These are phyloP conservation scores for Deroplatys truncata DNA, from an alignment of 2,888 invertebrate genomes.

Conservation along the genomic window DNA sequence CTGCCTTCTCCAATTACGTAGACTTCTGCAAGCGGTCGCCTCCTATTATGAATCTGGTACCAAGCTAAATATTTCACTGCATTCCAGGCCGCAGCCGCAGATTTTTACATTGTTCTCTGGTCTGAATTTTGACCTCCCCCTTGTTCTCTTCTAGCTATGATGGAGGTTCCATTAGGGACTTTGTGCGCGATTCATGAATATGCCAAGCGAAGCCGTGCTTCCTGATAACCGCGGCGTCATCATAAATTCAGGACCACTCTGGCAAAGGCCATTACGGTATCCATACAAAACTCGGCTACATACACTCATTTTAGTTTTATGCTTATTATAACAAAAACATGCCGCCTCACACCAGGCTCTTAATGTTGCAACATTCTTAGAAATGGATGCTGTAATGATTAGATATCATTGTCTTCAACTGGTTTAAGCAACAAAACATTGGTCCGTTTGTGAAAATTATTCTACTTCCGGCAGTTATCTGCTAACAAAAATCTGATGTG, in stretches of 20 bases:
- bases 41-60: constrained; percentile 8
- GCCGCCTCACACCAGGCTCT: neutral
- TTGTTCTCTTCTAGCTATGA: constrained; percentile 2
- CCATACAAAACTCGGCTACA: neutral
- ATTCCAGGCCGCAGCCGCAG: neutral
- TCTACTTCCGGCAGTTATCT: neutral
- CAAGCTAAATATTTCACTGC: neutral
- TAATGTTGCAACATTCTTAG: neutral
- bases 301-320: neutral
- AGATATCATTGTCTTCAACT: neutral
- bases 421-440: neutral
- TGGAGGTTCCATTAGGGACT: constrained; percentile 10
- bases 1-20: neutral
- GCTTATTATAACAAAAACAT: neutral
- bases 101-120: neutral
- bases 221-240: constrained; percentile 9
- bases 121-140: neutral
- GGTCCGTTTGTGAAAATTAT: neutral
- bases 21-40: neutral
- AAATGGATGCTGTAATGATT: neutral
- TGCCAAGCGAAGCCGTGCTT: neutral
- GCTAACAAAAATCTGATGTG: too few species aligned
- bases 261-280: neutral
- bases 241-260: constrained; percentile 13
- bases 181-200: constrained; percentile 5